These are phyloP conservation scores for Stenurella melanura DNA, from an alignment of 2,888 invertebrate species.

Conservation along the genomic window DNA sequence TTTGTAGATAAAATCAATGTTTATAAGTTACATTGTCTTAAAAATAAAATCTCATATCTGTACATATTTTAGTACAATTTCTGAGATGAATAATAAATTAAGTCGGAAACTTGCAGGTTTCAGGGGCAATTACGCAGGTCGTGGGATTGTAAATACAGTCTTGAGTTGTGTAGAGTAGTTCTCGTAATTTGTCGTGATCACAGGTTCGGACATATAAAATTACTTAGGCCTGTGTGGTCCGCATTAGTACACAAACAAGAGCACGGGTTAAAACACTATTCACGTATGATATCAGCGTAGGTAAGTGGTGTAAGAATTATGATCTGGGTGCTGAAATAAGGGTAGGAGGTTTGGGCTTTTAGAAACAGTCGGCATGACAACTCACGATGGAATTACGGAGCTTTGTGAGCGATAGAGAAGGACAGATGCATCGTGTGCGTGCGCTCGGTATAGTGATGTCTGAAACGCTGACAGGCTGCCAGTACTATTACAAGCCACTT, in stretches of 20 bases:
- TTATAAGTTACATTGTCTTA: constrained; percentile 20
- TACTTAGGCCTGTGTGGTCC: constrained; percentile 66
- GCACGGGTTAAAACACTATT: constrained; percentile 51
- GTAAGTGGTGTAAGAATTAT: constrained; percentile 71
- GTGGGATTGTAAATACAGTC: constrained; percentile 63
- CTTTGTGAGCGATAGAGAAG: constrained; percentile 58
- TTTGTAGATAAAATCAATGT: constrained; percentile 24
- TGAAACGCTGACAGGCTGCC: constrained; percentile 75
- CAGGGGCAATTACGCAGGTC: constrained; percentile 62
- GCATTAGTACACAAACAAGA: constrained; percentile 58
- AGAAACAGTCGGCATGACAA: constrained; percentile 68
- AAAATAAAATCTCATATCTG: constrained; percentile 31
- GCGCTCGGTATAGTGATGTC: constrained; percentile 74
- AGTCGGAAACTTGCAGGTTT: constrained; percentile 53
- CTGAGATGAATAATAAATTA: constrained; percentile 49
- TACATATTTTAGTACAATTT: constrained; percentile 47
- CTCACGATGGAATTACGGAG: constrained; percentile 55
- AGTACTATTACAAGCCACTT: constrained; percentile 73
- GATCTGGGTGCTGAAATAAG: constrained; percentile 70
- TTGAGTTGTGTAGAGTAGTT: constrained; percentile 62
- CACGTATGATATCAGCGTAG: constrained; percentile 45
- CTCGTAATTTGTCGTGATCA: constrained; percentile 69
- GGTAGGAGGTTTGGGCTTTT: constrained; percentile 71
- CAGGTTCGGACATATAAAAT: constrained; percentile 67
- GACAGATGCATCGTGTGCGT: constrained; percentile 67